These are phyloP conservation scores for Zaprionus nigranus DNA, from an alignment of 1,140 invertebrate genomes.

Conservation along the genomic window DNA sequence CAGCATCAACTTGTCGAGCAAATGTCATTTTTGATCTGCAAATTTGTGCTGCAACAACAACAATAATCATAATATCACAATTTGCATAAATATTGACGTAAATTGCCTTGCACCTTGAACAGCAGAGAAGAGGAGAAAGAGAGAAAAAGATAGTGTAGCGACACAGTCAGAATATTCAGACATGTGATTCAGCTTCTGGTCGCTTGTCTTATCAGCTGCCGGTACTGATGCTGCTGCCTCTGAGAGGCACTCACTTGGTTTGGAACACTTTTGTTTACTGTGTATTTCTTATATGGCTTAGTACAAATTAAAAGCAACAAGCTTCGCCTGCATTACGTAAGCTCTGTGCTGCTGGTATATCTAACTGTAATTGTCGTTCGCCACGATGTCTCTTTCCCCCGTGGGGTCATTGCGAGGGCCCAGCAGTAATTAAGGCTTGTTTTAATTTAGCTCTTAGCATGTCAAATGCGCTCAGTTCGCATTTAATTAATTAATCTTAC, in stretches of 20 bases:
- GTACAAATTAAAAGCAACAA: constrained; percentile 16
- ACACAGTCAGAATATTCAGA: not conserved
- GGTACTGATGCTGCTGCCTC: not conserved
- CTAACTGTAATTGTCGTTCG: constrained; percentile 56
- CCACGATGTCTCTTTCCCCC: constrained; percentile 53
- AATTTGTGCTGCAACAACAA: not conserved
- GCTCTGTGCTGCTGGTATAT: constrained; percentile 37
- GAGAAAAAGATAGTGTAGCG: not conserved
- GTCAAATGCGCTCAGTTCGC: constrained; percentile 46
- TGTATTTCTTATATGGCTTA: no score
- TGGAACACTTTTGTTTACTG: not conserved
- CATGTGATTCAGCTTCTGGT: not conserved
- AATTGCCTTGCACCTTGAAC: constrained; percentile 34
- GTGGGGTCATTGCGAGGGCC: constrained; percentile 53
- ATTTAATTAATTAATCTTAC: constrained; percentile 73
- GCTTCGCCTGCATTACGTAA: constrained; percentile 63
- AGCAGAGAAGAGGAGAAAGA: not conserved
- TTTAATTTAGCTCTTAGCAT: constrained; percentile 59
- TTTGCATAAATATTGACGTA: constrained; percentile 30
- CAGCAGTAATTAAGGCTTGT: constrained; percentile 63
- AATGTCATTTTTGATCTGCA: constrained; percentile 17
- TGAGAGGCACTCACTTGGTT: not conserved
- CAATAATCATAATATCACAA: constrained; percentile 16
- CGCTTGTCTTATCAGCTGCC: constrained; percentile 1
- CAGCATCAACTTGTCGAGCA: constrained; percentile 46